Conservation (phyloP, 2,797 vertebrate genomes). For the Columba guinea region DNA sequence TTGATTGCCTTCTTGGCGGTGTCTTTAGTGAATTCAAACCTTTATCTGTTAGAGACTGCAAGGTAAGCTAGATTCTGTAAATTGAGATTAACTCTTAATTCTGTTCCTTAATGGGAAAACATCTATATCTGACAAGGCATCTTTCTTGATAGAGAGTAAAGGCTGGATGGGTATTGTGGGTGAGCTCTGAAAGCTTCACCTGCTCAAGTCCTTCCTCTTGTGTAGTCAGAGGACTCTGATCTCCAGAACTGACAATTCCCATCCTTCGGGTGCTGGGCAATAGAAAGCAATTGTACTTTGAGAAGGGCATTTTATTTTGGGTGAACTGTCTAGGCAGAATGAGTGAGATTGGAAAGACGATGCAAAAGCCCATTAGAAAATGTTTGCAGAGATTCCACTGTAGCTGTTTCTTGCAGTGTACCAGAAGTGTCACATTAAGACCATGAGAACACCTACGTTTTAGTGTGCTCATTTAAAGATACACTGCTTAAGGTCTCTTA, state of each 20-base stretch:
- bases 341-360: background rate
- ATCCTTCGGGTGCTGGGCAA: background rate
- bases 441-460: background rate
- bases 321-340: background rate
- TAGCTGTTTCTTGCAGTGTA: background rate
- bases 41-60: constrained; percentile 5
- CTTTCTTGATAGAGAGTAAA: background rate
- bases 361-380: background rate
- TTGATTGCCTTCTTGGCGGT: background rate
- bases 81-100: constrained; percentile 15
- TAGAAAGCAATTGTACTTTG: background rate
- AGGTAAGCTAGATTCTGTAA: background rate
- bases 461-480: background rate
- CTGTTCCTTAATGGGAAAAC: background rate
- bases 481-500: background rate
- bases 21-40: background rate
- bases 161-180: background rate
- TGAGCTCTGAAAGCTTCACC: background rate
- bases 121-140: background rate
- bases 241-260: background rate
- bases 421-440: background rate
- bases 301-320: background rate
- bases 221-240: background rate
- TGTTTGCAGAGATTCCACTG: background rate
- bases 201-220: background rate